Evolutionary conservation across 2,888 invertebrate genomes (phyloP), one percentile per base, ranked within the genome.

Genomic region (Brenthis ino): DNA sequence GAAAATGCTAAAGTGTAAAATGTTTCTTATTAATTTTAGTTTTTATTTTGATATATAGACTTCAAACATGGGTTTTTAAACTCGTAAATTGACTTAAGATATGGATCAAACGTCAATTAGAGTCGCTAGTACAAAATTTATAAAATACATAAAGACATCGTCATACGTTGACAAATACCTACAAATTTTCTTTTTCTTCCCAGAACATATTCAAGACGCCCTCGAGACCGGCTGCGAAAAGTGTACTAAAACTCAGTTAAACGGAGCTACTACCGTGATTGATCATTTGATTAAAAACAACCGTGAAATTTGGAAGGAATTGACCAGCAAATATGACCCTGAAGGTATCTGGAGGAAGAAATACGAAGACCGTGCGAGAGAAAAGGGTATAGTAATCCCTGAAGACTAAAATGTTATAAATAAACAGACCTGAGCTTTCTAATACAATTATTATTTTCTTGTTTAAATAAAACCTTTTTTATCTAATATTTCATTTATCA

Each of bases 291-390:
- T 96, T 75, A 94, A 96, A 72, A 90, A 96, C 58, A 95, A 95
- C 78, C 89, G 93, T 0, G 93, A 93, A 0, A 85, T 94, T 79
- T 97, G 96, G 95, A 93, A 93, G 6, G 90, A 94, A 72, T 85
- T 97, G 51, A 92, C 94, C 73, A 92, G 82, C 54, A 96, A 95
- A 85, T 97, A 94, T 83, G 97, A 97, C 84, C 95, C 95, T 12
- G 89, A 94, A 0, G 95, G 95, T 47, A 81, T 89, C 64, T 97
- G 95, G 93, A 94, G 93, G 80, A 91, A 91, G 82, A 94, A 94
- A 81, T 96, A 96, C 85, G 93, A 94, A 75, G 92, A 93, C 0
- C 93, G 94, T 57, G 95, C 95, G 2, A 85, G 83, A 67, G 87
- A 89, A 47, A 88, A 91, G 28, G 94, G 95, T 51, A 91, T 93